Evolutionary conservation across 2,113 vertebrate species (phyloP).

Genomic region (Carassius carassius): DNA sequence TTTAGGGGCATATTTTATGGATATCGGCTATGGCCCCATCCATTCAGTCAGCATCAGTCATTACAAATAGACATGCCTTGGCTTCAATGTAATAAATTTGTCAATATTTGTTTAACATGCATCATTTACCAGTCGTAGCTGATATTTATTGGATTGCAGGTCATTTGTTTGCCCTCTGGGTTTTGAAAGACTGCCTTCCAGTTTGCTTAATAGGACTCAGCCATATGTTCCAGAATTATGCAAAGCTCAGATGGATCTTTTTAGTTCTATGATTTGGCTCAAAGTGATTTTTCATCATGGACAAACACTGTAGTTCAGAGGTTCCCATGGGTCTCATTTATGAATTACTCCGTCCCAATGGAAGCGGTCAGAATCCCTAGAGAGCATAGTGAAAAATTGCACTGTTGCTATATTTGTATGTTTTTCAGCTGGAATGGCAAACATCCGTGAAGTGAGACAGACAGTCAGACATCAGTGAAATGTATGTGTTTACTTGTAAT

Average conservation of each 20-base stretch:
- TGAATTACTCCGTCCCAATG: constrained; percentile 62
- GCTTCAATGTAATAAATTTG: constrained; percentile 26
- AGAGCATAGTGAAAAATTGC: constrained; percentile 60
- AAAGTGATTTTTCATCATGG: constrained; percentile 64
- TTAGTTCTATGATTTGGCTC: constrained; percentile 53
- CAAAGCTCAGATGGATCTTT: constrained; percentile 54
- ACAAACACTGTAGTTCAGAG: constrained; percentile 64
- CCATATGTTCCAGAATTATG: constrained; percentile 45
- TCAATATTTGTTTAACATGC: constrained; percentile 42
- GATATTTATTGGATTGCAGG: constrained; percentile 12
- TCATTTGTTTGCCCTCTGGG: constrained; percentile 39
- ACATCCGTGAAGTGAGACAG: not conserved
- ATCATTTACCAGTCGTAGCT: not conserved
- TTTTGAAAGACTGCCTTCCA: constrained; percentile 20
- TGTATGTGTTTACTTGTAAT: not conserved
- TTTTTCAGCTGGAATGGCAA: constrained; percentile 1
- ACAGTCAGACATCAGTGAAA: not conserved
- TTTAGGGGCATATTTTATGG: constrained; percentile 36
- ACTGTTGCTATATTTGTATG: constrained; percentile 52
- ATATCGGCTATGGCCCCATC: constrained; percentile 52
- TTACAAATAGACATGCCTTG: constrained; percentile 51
- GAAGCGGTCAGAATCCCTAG: constrained; percentile 53
- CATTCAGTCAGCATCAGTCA: constrained; percentile 56
- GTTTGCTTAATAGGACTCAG: constrained; percentile 25
- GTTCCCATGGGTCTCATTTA: constrained; percentile 73